A percentile compares a stretch with the other conserved stretches of the same genome.
These are phyloP conservation scores for Yponomeuta evonymella DNA, from an alignment of 2,888 invertebrate genomes.

Conservation along the genomic window DNA sequence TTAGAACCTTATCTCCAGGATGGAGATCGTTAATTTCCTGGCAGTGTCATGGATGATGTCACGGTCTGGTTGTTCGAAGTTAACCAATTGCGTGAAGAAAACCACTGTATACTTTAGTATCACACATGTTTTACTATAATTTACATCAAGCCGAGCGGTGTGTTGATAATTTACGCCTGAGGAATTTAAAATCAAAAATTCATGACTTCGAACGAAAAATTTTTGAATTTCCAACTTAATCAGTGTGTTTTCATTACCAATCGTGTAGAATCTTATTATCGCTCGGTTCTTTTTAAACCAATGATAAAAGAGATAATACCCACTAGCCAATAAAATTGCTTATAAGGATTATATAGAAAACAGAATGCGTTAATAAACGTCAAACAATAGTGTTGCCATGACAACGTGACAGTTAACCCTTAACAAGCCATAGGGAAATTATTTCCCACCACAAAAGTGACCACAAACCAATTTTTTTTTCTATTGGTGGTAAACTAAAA, in stretches of 20 bases:
- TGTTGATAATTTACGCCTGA: not conserved
- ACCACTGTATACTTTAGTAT: not conserved
- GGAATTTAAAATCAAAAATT: not conserved
- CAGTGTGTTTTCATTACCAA: not conserved
- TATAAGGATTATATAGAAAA: not conserved
- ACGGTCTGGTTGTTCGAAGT: conserved; percentile 53
- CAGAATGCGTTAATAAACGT: conserved; percentile 15
- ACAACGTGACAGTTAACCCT: conserved; percentile 24
- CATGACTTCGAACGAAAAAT: not conserved
- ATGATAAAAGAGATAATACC: not conserved
- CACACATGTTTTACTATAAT: not conserved
- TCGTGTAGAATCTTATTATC: too few species aligned
- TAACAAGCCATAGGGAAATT: too few species aligned
- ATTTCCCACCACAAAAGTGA: too few species aligned
- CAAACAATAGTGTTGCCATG: conserved; percentile 38
- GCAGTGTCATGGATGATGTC: conserved; percentile 52
- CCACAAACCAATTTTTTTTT: too few species aligned
- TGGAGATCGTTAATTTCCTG: conserved; percentile 39
- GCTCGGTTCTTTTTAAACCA: not conserved
- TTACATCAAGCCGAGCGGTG: not conserved
- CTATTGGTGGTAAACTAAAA: too few species aligned
- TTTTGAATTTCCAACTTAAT: not conserved
- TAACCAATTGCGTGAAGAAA: conserved; percentile 23
- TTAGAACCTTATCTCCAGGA: conserved; percentile 32
- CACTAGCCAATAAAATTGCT: not conserved